Base-by-base conservation (phyloP, 1,140 invertebrate species). In the Leptinotarsa undecemlineata region DNA sequence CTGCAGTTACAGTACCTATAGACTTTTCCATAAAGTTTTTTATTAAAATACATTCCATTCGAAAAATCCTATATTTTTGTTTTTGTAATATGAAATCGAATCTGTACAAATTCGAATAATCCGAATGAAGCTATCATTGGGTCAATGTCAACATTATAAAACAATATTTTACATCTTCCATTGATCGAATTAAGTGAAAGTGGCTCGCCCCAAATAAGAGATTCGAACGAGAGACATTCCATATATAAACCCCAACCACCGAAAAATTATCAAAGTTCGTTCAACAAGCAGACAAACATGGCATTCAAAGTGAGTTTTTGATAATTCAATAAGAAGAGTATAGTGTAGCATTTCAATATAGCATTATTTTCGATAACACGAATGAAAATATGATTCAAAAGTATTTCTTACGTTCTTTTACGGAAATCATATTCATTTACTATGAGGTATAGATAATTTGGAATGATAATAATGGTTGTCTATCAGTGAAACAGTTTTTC, bases 281-380 rank as follows among this genome's bases (percentile, higher is more conserved):
- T 64, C 61, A 64, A 64, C 71, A 64, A 51, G 23, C 60, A 48
- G 19, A 64, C 61, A 72, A 72, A 72, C 71, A 72, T 72, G 71
- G 71, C 71, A 47, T 72, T 64, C 33, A 72, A 72, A 72, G 71
- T 72, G 15, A 72, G 71, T 57, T 57, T 57, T 17, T 57, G 15
- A 57, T 3, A 19, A 57, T 57, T n/a, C 15, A 57, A 57, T 5
- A 3, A 17, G 17, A 19, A 57, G n/a, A 57, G n/a, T 57, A 17
- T 57, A 57, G 17, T 5, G 17, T 5, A 57, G 17, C 15, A 57
- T n/a, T 15, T 57, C 14, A 11, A 11, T 3, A 11, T 42, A 42
- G 8, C 33, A 11, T 42, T 42, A 42, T 42, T 42, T 42, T 42
- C 33, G 3, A 42, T 42, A 11, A 8, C 8, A 42, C 33, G 33